Conservation (phyloP, 2,888 invertebrate species). For the Bombyx huttoni region DNA sequence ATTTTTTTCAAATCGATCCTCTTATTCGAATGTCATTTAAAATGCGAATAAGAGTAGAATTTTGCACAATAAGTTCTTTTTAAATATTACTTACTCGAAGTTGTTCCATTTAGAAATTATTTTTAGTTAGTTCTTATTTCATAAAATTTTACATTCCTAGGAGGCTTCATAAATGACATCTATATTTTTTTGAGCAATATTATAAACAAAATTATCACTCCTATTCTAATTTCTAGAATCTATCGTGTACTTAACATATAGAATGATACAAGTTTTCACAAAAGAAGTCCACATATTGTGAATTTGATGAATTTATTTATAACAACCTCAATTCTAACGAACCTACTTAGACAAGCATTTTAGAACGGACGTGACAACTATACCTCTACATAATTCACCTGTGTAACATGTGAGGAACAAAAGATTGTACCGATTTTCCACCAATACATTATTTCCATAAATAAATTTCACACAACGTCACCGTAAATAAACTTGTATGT, state of each 20-base stretch:
- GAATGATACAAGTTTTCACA: background rate
- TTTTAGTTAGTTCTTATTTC: too few species aligned
- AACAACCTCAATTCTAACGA: background rate
- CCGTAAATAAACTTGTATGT: constrained; percentile 49
- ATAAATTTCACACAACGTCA: constrained; percentile 53
- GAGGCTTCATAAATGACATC: too few species aligned
- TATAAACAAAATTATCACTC: too few species aligned
- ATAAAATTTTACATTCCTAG: too few species aligned
- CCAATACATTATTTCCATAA: constrained; percentile 30
- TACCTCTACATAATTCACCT: constrained; percentile 27
- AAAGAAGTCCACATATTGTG: background rate
- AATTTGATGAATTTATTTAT: background rate
- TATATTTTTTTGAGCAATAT: too few species aligned
- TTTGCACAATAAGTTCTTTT: too few species aligned
- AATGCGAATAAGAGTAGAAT: too few species aligned
- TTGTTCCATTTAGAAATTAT: too few species aligned
- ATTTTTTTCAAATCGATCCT: too few species aligned
- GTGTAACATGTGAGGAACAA: constrained; percentile 14
- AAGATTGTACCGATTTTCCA: constrained; percentile 19
- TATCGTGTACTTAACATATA: background rate
- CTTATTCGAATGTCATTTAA: too few species aligned
- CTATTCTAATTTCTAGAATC: too few species aligned
- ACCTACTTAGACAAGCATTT: background rate
- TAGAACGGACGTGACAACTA: background rate
- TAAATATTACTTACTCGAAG: too few species aligned